Base-by-base conservation (phyloP, 1,140 invertebrate genomes). In the Drosophila gunungcola region DNA sequence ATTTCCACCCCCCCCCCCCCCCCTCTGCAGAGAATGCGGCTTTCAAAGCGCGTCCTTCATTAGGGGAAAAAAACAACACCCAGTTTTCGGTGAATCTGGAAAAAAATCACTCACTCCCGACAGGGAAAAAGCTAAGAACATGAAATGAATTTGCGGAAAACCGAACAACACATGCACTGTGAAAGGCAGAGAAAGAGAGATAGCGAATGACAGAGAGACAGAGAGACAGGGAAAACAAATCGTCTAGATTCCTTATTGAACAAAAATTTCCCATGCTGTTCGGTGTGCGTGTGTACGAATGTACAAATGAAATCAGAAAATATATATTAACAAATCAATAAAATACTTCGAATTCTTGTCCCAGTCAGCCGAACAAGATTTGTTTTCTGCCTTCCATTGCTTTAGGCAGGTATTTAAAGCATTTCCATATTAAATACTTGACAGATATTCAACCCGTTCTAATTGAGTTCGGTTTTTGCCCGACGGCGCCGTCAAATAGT, bases 291-390 rank as follows among this genome's bases (percentile, higher is more conserved):
- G 51, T 25, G 61, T 9, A 21, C 29, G 34, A 70, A 69, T 49
- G 43, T 13, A 9, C 52, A 70, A 56, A 72, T 70, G 43, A 72
- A 72, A 72, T 72, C 68, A 57, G 29, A 70, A 72, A 70, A 72
- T 68, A 68, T 65, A 68, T 68, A 72, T 72, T 72, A 70, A 70
- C 65, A 72, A 72, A 72, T 72, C 68, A 72, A 72, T 72, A 72
- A 70, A 72, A 72, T 72, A 72, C 55, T 72, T 72, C 27, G 41
- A 48, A 57, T 67, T 48, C 61, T 27, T 68, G 25, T 10, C 11
- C 4, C 46, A 43, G 49, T 53, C 39, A n/a, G 51, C 49, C 6
- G 49, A n/a, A 41, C 29, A 72, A 36, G 36, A 70, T 36, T 70
- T 41, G 42, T 49, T 42, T 57, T 56, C 16, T 21, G 27, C 43